Conservation (phyloP, 2,113 vertebrate species). For the Centropristis striata region DNA sequence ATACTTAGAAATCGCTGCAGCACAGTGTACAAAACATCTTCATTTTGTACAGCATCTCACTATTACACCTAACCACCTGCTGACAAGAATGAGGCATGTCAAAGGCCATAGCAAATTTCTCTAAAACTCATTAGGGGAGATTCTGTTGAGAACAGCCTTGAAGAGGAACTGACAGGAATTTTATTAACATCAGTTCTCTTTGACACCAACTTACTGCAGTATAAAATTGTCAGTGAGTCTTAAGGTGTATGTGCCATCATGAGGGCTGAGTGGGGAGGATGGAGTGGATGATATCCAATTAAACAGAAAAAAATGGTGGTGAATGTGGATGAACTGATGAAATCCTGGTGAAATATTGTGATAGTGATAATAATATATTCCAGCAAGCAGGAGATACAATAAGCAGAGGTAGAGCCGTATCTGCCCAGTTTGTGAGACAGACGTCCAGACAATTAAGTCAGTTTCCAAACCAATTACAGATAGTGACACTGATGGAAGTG, state of each 20-base stretch:
- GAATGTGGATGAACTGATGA: constrained; percentile 61
- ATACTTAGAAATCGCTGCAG: neutral
- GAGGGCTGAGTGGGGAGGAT: constrained; percentile 33
- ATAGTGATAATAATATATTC: constrained; percentile 35
- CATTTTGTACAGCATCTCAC: constrained; percentile 1
- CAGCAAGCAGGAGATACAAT: constrained; percentile 22
- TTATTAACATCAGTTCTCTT: constrained; percentile 55
- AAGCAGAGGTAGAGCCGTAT: constrained; percentile 8
- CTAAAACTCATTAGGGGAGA: constrained; percentile 50
- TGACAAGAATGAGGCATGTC: constrained; percentile 35
- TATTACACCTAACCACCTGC: constrained; percentile 24
- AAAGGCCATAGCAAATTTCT: constrained; percentile 27
- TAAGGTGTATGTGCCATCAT: constrained; percentile 23
- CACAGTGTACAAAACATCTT: neutral
- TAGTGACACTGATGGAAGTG: constrained; percentile 51
- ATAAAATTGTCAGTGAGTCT: constrained; percentile 42
- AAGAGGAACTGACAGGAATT: constrained; percentile 53
- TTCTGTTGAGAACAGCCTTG: constrained; percentile 30
- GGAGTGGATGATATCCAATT: constrained; percentile 58
- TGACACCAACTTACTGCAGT: constrained; percentile 35
- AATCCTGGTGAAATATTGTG: constrained; percentile 61
- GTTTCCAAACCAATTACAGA: constrained; percentile 62
- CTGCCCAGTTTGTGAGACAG: constrained; percentile 46
- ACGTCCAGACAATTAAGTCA: constrained; percentile 52
- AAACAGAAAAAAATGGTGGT: constrained; percentile 34